Evolutionary conservation across 2,888 invertebrate genomes (phyloP), one percentile per base, ranked within the genome.

Genomic region (Dermolepida albohirtum): DNA sequence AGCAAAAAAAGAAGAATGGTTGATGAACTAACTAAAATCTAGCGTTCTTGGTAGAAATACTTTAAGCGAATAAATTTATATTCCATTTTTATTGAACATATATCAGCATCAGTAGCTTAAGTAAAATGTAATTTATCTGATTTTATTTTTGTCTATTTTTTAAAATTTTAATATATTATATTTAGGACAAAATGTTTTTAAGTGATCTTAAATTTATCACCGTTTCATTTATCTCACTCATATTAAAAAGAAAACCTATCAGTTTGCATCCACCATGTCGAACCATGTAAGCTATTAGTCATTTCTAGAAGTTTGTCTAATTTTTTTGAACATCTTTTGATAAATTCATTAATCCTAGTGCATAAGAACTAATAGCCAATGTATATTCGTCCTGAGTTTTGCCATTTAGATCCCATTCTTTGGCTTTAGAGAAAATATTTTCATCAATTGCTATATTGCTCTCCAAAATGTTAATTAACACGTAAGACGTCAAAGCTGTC

Each of bases 401-500:
- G 68, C 81, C 79, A 7, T 80, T 79, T 49, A 81, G 67, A 14
- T 83, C 89, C 70, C 91, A 91, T 29, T 87, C 86, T 52, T 89
- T 84, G 0, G 89, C 87, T 78, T 89, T 88, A 1, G 84, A 84
- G 44, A 88, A 79, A 0, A 87, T 82, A 1, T 83, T 75, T 0
- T 87, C 83, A 1, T 87, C 80, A 1, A 87, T 78, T 0, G 85
- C 78, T 8, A 87, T 81, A 1, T 85, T 83, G 10, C 88, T 86
- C 75, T 91, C 89, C 2, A 90, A 77, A 2, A 92, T 84, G 14
- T 91, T 87, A 0, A 89, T 87, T 17, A 91, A 83, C 50, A 91
- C 89, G 80, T 90, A 92, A 0, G 92, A 89, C 0, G 92, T 89
- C 51, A 92, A 82, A 0, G 89, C 89, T 0, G 90, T 86, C 40